Percentiles rank a stretch among this genome's conserved stretches.
These are phyloP conservation scores for Ophion slaviceki DNA, from an alignment of 2,888 invertebrate species.

Conservation along the genomic window DNA sequence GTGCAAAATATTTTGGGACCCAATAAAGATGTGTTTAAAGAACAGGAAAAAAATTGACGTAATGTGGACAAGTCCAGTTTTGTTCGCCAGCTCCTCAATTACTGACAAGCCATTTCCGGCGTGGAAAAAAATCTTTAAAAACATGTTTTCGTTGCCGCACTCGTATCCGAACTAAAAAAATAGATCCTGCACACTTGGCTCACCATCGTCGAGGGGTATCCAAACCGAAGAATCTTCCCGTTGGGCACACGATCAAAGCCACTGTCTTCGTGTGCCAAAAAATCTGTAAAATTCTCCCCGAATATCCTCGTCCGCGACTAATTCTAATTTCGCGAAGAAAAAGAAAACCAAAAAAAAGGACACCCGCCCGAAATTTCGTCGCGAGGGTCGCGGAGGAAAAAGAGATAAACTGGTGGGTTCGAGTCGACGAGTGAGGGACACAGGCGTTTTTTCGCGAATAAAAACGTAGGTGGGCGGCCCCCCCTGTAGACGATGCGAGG, in stretches of 20 bases:
- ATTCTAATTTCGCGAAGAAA: background rate
- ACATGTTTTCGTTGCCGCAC: too few species aligned
- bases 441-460: slow-evolving; percentile 42
- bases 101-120: too few species aligned
- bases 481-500: slow-evolving; percentile 73
- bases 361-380: background rate
- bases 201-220: slow-evolving; percentile 25
- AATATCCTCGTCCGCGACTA: background rate
- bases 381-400: background rate
- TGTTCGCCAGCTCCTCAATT: too few species aligned
- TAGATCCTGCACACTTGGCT: background rate
- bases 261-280: slow-evolving; percentile 47
- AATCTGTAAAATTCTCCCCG: background rate
- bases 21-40: too few species aligned
- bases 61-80: too few species aligned
- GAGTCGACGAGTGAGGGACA: slow-evolving; percentile 43
- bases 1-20: too few species aligned
- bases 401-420: slow-evolving; percentile 13
- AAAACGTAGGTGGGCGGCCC: slow-evolving; percentile 75
- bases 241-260: slow-evolving; percentile 55
- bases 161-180: background rate
- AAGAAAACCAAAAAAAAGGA: background rate
- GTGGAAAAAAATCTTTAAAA: background rate
- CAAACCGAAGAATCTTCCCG: slow-evolving; percentile 1
- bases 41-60: too few species aligned